Evolutionary conservation across 1,140 invertebrate genomes (phyloP).

Genomic region (Chelonus insularis): DNA sequence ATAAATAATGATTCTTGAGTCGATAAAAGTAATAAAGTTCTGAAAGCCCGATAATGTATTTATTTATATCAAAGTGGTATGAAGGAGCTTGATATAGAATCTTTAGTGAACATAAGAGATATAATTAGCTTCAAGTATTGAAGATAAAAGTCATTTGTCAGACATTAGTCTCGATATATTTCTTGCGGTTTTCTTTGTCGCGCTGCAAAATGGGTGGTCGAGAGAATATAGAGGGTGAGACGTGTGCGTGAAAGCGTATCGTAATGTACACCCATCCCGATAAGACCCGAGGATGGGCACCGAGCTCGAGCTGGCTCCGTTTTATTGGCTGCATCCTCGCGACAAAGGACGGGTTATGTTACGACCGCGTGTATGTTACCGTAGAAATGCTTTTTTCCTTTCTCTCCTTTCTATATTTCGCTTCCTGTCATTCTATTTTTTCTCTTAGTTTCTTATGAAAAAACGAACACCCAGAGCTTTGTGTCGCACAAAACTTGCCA

Average conservation of each 20-base stretch:
- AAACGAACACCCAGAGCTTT: conserved; percentile 15
- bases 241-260: conserved; percentile 34
- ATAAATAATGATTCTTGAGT: too few species aligned
- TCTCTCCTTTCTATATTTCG: conserved; percentile 14
- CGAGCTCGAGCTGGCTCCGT: conserved; percentile 4
- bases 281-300: conserved; percentile 36
- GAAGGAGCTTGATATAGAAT: too few species aligned
- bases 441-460: conserved; percentile 2
- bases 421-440: conserved; percentile 13
- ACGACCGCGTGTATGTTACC: conserved; percentile 35
- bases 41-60: too few species aligned
- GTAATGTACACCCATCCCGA: conserved; percentile 44
- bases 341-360: conserved; percentile 48
- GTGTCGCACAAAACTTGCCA: conserved; percentile 14
- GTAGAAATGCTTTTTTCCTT: conserved; percentile 28
- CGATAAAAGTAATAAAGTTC: too few species aligned
- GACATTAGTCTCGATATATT: conserved; percentile 26
- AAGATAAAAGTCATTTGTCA: conserved; percentile 28
- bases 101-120: conserved; percentile 11
- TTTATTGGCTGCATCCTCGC: conserved; percentile 36
- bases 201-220: background rate
- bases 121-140: conserved; percentile 22
- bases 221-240: conserved; percentile 19
- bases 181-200: conserved; percentile 10
- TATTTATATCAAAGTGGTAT: too few species aligned